phyloP scores from a whole-genome alignment of 2,888 invertebrate species.

The Alloplasta piceator region DNA sequence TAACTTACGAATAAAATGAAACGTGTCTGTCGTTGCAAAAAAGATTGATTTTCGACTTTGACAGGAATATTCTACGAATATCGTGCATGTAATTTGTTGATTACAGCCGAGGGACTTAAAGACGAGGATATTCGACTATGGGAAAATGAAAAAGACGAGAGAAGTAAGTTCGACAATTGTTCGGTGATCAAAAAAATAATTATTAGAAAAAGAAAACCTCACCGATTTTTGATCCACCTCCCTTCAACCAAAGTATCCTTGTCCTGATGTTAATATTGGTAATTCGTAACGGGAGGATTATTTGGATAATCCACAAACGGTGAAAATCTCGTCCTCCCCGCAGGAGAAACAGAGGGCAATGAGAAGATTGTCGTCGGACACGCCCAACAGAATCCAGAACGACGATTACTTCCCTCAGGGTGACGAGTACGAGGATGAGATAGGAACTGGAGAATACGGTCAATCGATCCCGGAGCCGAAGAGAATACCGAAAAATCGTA shows the following conservation, averaged over 20 bases:
- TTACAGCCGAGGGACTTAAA: constrained; percentile 56
- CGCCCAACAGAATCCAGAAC: constrained; percentile 67
- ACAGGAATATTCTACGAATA: constrained; percentile 17
- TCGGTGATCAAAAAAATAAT: neutral
- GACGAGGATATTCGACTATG: constrained; percentile 35
- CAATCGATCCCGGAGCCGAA: constrained; percentile 20
- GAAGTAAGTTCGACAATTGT: constrained; percentile 59
- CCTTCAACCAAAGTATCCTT: constrained; percentile 72
- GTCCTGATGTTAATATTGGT: neutral
- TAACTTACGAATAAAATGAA: constrained; percentile 34
- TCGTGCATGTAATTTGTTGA: constrained; percentile 41
- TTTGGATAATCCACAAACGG: constrained; percentile 34
- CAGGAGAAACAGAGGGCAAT: constrained; percentile 33
- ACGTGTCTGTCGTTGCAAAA: neutral
- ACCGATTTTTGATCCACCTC: constrained; percentile 78
- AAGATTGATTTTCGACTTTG: neutral
- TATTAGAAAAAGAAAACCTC: constrained; percentile 31
- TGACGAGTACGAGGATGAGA: constrained; percentile 76
- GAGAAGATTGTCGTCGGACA: constrained; percentile 41
- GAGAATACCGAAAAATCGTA: constrained; percentile 37
- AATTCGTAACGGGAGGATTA: constrained; percentile 12
- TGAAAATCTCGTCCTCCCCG: constrained; percentile 15
- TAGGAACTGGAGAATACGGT: constrained; percentile 66
- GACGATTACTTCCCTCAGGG: constrained; percentile 79
- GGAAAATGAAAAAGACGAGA: constrained; percentile 23